Base-by-base conservation (phyloP, 2,888 invertebrate genomes). In the Drosophila kambysellisi region DNA sequence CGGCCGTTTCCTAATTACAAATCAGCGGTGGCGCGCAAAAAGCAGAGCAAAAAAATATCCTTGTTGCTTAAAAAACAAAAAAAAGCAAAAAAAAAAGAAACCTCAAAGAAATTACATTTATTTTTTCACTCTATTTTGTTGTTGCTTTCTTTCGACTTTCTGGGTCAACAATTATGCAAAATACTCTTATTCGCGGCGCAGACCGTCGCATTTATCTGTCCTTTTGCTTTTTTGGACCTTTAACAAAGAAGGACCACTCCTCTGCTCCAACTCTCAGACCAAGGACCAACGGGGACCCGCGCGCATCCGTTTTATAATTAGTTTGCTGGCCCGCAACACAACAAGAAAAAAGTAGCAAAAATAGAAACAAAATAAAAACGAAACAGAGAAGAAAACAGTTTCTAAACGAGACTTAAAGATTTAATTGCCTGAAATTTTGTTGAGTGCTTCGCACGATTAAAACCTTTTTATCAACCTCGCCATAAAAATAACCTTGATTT, bases 91-190 rank as follows among this genome's bases (percentile, higher is more conserved):
- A 58, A 61, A 67, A 57, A 61, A 68, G 37, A 56, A 60, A 29
- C 43, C 53, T 53, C 64, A 70, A 66, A 79, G 74, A 79, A 89
- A 85, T 88, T 84, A 82, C 67, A 74, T 73, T 80, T 72, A 12
- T 67, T 65, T 79, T 69, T 61, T 74, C 60, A 64, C 37, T 43
- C 43, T 62, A 43, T 72, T 54, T 71, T 81, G 60, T 66, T 71
- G 74, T 73, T 77, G 72, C 63, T 67, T 72, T 73, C 74, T 64
- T 78, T 67, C 77, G 74, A 83, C 80, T 88, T 90, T 90, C 90
- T 91, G 91, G 90, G 91, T 91, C 90, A 91, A 89, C 92, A 91
- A 88, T 91, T 91, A 91, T 90, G 86, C 88, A 91, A 91, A 89
- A 91, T 91, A 89, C 91, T 82, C 85, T 79, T 89, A 79, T 85